phyloP scores from a whole-genome alignment of 2,888 invertebrate genomes.

The Mesoligia furuncula region DNA sequence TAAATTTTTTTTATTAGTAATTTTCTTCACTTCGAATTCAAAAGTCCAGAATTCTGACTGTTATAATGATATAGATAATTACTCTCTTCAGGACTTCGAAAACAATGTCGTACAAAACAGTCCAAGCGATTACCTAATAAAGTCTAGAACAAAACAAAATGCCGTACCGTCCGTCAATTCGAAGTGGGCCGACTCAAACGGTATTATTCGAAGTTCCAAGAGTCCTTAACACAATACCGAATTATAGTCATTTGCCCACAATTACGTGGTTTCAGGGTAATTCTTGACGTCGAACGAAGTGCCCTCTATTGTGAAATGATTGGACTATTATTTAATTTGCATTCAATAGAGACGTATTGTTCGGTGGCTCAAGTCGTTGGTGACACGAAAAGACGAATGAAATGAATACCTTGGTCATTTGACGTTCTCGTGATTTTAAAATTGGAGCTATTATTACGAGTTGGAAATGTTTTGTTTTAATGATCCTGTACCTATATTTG shows the following conservation, averaged over 20 bases:
- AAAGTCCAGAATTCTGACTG: too few relatives aligned
- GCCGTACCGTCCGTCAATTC: slow-evolving; percentile 35
- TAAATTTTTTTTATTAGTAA: too few relatives aligned
- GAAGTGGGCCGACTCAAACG: slow-evolving; percentile 47
- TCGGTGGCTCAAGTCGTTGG: slow-evolving; percentile 15
- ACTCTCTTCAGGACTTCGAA: neutral
- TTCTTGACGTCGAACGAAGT: slow-evolving; percentile 62
- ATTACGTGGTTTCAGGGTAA: slow-evolving; percentile 65
- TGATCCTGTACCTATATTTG: neutral
- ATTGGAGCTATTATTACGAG: slow-evolving; percentile 25
- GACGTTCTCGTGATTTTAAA: slow-evolving; percentile 4
- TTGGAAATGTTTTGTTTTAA: neutral
- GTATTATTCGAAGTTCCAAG: slow-evolving; percentile 56
- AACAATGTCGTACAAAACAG: neutral
- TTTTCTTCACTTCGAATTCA: too few relatives aligned
- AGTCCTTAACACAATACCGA: slow-evolving; percentile 63
- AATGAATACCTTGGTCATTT: slow-evolving; percentile 2
- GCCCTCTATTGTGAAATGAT: slow-evolving; percentile 61
- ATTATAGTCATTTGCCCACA: slow-evolving; percentile 66
- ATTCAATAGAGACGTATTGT: slow-evolving; percentile 45
- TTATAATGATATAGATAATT: neutral
- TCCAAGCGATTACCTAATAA: slow-evolving; percentile 27
- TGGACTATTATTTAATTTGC: slow-evolving; percentile 64
- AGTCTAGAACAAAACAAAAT: slow-evolving; percentile 35
- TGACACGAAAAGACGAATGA: neutral